phyloP scores from a whole-genome alignment of 2,888 invertebrate genomes.

The Zaprionus bogoriensis region DNA sequence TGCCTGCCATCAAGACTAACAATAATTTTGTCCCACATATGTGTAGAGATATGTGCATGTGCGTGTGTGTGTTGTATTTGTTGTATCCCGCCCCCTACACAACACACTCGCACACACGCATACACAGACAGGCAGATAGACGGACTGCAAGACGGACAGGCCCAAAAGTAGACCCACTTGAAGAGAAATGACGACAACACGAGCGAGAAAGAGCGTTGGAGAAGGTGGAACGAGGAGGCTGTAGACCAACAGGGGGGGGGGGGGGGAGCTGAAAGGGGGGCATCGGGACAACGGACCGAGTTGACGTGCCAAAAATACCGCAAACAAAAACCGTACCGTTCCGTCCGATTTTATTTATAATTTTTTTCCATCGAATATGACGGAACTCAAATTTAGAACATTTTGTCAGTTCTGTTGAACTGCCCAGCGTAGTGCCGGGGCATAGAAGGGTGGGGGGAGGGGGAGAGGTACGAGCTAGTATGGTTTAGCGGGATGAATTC shows the following conservation, averaged over 20 bases:
- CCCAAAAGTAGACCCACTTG: slow-evolving; percentile 55
- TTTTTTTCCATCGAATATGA: slow-evolving; percentile 54
- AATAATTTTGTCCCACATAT: slow-evolving; percentile 26
- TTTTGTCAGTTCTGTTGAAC: slow-evolving; percentile 42
- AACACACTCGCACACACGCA: slow-evolving; percentile 4
- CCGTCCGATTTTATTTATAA: slow-evolving; percentile 45
- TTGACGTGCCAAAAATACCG: slow-evolving; percentile 60
- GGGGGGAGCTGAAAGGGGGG: neutral
- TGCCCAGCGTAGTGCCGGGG: neutral
- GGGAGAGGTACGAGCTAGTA: neutral
- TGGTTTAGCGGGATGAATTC: no score
- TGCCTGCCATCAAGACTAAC: slow-evolving; percentile 25
- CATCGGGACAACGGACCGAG: slow-evolving; percentile 4
- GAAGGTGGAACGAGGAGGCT: no score
- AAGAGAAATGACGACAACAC: slow-evolving; percentile 50
- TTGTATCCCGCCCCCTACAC: slow-evolving; percentile 3
- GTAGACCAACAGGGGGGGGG: neutral
- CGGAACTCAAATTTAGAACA: slow-evolving; percentile 47
- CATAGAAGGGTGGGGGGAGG: neutral
- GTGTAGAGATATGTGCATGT: slow-evolving; percentile 2
- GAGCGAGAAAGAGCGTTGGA: slow-evolving; percentile 10
- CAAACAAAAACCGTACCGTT: slow-evolving; percentile 39
- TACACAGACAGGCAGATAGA: slow-evolving; percentile 1
- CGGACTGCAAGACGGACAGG: slow-evolving; percentile 18
- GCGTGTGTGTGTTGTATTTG: slow-evolving; percentile 6